phyloP scores from a whole-genome alignment of 2,888 invertebrate species.

The Hydropsyche betteni region DNA sequence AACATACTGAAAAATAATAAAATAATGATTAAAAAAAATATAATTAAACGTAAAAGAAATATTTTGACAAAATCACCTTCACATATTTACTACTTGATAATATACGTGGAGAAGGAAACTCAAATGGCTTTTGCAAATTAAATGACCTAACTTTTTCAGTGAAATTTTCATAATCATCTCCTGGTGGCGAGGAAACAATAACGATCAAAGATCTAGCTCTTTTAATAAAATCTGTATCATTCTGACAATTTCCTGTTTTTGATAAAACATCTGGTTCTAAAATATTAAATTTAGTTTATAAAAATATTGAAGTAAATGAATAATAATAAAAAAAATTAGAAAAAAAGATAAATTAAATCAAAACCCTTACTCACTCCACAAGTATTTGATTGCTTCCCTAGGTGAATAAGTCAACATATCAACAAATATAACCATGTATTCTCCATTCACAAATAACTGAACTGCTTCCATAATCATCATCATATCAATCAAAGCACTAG shows the following conservation, averaged over 20 bases:
- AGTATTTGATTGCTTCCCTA: slow-evolving; percentile 79
- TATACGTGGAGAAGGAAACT: slow-evolving; percentile 73
- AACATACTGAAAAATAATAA: slow-evolving; percentile 72
- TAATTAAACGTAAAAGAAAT: slow-evolving; percentile 18
- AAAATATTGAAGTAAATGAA: slow-evolving; percentile 20
- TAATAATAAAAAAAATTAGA: slow-evolving; percentile 2
- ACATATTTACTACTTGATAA: slow-evolving; percentile 61
- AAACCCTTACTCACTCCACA: slow-evolving; percentile 74
- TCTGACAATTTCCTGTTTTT: slow-evolving; percentile 69
- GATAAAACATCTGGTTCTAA: slow-evolving; percentile 67
- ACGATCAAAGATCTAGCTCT: slow-evolving; percentile 86
- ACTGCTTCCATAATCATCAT: slow-evolving; percentile 91
- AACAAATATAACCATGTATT: slow-evolving; percentile 95
- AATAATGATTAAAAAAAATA: slow-evolving; percentile 15
- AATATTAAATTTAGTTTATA: slow-evolving; percentile 43
- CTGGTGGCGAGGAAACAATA: slow-evolving; percentile 87
- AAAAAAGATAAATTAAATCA: slow-evolving; percentile 29
- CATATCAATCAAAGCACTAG: slow-evolving; percentile 87
- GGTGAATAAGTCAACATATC: slow-evolving; percentile 89
- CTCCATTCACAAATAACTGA: slow-evolving; percentile 87
- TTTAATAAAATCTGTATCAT: slow-evolving; percentile 71
- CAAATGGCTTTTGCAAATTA: slow-evolving; percentile 82
- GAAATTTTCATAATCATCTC: slow-evolving; percentile 77
- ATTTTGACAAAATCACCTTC: slow-evolving; percentile 55
- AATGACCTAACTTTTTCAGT: slow-evolving; percentile 81